Evolutionary conservation across 1,140 invertebrate species (phyloP), one percentile per base, ranked within the genome.

Genomic region (Linepithema humile): DNA sequence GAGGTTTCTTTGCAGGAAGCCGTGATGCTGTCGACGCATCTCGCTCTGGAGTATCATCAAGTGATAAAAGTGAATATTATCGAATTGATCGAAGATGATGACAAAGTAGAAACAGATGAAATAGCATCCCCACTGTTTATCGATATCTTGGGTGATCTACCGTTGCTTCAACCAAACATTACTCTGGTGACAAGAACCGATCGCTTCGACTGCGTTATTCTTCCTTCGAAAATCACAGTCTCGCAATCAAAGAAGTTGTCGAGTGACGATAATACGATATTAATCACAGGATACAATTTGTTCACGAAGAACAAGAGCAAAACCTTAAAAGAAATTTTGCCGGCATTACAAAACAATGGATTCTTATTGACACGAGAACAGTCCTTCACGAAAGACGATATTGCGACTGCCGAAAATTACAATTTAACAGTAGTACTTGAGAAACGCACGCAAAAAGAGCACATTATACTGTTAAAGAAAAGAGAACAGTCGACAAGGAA

Each of bases 1-100:
- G 75, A 91, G 50, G 78, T 89, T 0, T 72, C 86, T 1, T 69
- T 95, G 4, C 89, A 93, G 78, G 94, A 95, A 62, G 93, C 95
- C 3, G 89, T 96, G 1, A 93, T 96, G 38, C 80, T 96, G 0
- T 93, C 96, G 65, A 93, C 96, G 10, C 97, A 99, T 90, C 91
- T 98, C 0, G 95, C 96, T 1, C 91, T 98, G 0, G 98, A 99
- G 92, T 99, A 98, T 38, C 91, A 95, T 35, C 94, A 23, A n/a
- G 67, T 93, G 0, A 95, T 95, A 26, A 97, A 97, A 94, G 94
- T 98, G 0, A 97, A 97, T 88, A 95, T 96, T 3, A 94, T 98
- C 5, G 98, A 98, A 93, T 89, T 95, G 2, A 75, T 95, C 0
- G 95, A 96, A 72, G 94, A 94, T n/a, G 94, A 95, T 88, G 95